Evolutionary conservation across 1,140 invertebrate genomes (phyloP), one percentile per base, ranked within the genome.

Genomic region (Pseudomyrmex flavicornis): DNA sequence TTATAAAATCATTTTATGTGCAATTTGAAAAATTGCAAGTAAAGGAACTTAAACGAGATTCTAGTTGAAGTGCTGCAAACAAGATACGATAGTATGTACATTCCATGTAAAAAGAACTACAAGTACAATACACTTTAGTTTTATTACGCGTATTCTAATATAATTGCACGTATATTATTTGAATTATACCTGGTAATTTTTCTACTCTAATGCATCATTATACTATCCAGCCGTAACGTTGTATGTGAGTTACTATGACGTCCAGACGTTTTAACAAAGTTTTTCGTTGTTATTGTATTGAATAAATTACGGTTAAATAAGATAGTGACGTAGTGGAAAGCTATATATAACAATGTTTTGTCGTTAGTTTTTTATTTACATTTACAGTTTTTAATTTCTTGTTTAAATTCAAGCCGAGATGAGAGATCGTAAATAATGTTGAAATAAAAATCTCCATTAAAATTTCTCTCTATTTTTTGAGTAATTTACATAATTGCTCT

Each of bases 251-350:
- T 54, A 15, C 15, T 7, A 26, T 70, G 9, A 12, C 5, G 10
- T 59, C 15, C 56, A 15, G 20, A 26, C 50, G 22, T 66, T 4
- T 56, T 15, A 48, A 17, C 17, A 8, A 58, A 35, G 35, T 35
- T 4, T 59, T 22, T 44, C 10, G n/a, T 56, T 4, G 7, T 4
- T 70, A 52, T 70, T 72, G 44, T 26, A 70, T 5, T 20, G 79
- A 82, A 61, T 62, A 82, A 50, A 82, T n/a, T 58, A 73, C 15
- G n/a, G 80, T 80, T 7, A 87, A 70, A 22, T 83, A 88, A 35
- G 86, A 88, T 20, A 86, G 52, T 10, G 84, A 66, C 10, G 63
- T 80, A n/a, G 74, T 88, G 1, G 44, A 35, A n/a, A 88, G 69
- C 86, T 88, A 63, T 85, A 63, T 85, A 17, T 85, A 17, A n/a